A percentile compares a stretch with the other conserved stretches of the same genome.
phyloP scores from a whole-genome alignment of 1,140 invertebrate genomes.

The Brachionus calyciflorus region DNA sequence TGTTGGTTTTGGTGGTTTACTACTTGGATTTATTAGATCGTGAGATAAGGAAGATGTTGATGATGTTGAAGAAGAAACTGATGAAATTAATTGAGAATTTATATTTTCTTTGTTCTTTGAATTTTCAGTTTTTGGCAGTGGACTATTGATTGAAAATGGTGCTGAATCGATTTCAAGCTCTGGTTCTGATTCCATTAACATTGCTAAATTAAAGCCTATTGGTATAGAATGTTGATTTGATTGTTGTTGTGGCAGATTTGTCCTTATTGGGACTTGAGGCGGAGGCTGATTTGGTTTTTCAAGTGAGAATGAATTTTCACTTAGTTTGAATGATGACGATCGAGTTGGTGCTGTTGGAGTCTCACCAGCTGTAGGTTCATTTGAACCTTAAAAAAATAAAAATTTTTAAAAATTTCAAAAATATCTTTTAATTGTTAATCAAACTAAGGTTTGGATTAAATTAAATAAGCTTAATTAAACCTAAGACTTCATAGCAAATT shows the following conservation, averaged over 20 bases:
- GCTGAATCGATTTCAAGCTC: neutral
- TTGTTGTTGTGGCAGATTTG: neutral
- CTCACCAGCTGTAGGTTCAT: neutral
- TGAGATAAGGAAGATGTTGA: neutral
- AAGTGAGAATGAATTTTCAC: neutral
- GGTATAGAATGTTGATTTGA: neutral
- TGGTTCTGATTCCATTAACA: neutral
- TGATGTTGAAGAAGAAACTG: neutral
- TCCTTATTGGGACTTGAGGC: slow-evolving; percentile 14
- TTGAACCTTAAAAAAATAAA: neutral
- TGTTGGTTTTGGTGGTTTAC: slow-evolving; percentile 29
- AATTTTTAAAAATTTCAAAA: too few relatives aligned
- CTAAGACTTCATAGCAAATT: too few relatives aligned
- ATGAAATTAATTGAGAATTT: neutral
- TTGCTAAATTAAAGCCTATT: neutral
- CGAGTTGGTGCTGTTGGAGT: neutral
- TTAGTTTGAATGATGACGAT: slow-evolving; percentile 24
- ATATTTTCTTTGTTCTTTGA: slow-evolving; percentile 3
- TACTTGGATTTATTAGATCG: neutral
- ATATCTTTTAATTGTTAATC: too few relatives aligned
- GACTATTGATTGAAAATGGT: neutral
- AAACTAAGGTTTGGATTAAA: too few relatives aligned
- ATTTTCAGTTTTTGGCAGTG: neutral
- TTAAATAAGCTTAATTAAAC: too few relatives aligned
- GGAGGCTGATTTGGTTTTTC: slow-evolving; percentile 44